These are phyloP conservation scores for Diadumene lineata DNA, from an alignment of 92 coral and sea anemone genomes.

Conservation along the genomic window DNA sequence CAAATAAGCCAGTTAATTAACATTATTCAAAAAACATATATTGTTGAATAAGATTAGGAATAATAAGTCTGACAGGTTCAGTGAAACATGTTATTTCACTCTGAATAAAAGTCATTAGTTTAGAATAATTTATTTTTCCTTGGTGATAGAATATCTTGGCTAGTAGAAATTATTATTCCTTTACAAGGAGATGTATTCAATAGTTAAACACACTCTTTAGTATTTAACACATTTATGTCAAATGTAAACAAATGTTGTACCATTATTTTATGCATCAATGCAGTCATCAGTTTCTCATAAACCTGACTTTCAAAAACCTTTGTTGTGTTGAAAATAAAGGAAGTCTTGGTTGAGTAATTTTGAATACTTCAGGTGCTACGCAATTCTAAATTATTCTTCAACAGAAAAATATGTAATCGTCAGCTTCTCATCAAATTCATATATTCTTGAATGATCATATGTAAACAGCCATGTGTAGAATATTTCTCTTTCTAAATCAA, in stretches of 20 bases:
- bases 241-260: constrained; percentile 15
- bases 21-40: neutral
- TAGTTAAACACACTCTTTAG: constrained; percentile 15
- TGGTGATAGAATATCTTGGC: no score
- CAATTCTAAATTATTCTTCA: no score
- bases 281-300: neutral
- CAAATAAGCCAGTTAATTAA: neutral
- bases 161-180: constrained; percentile 25
- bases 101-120: neutral
- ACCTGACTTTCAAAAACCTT: neutral
- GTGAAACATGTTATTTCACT: constrained; percentile 7
- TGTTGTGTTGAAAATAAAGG: neutral
- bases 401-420: neutral
- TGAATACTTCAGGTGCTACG: neutral
- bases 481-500: no score
- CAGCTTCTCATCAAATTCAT: neutral
- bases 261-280: neutral
- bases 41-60: constrained; percentile 8
- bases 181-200: constrained; percentile 27
- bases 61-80: constrained; percentile 5
- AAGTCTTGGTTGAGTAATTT: constrained; percentile 4
- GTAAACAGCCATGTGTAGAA: no score
- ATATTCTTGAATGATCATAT: neutral
- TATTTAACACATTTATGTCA: constrained; percentile 22
- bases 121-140: constrained; percentile 24